Evolutionary conservation across 1,140 invertebrate species (phyloP).

Genomic region (Halesus radiatus): DNA sequence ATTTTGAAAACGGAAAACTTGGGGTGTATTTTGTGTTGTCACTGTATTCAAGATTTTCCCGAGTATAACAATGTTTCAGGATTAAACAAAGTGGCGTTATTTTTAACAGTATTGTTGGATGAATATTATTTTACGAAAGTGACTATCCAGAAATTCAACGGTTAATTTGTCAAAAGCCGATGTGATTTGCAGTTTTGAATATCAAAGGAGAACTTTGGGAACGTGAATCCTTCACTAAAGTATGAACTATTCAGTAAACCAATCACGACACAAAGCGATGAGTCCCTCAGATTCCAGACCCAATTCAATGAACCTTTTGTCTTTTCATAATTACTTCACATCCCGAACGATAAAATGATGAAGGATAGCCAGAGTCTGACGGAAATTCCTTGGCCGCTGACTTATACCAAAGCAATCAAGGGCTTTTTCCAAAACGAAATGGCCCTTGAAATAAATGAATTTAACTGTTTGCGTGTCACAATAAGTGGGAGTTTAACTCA

Average conservation of each 20-base stretch:
- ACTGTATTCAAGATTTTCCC: too few relatives aligned
- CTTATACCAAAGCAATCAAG: too few relatives aligned
- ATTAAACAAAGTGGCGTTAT: too few relatives aligned
- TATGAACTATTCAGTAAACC: conserved; percentile 17
- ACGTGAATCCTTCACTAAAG: conserved; percentile 24
- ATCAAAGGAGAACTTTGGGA: conserved; percentile 11
- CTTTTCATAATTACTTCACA: conserved; percentile 33
- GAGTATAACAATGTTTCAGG: too few relatives aligned
- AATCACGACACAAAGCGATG: conserved; percentile 15
- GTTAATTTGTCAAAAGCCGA: neutral
- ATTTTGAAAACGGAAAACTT: too few relatives aligned
- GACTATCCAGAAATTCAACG: neutral
- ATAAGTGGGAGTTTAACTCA: too few relatives aligned
- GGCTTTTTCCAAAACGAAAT: too few relatives aligned
- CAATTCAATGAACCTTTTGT: conserved; percentile 22
- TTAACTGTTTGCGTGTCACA: too few relatives aligned
- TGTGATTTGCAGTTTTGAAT: conserved; percentile 22
- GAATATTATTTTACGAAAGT: too few relatives aligned
- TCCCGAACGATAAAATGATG: conserved; percentile 26
- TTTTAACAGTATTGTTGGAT: too few relatives aligned
- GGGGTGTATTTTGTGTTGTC: too few relatives aligned
- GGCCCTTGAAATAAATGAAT: too few relatives aligned
- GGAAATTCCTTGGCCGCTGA: neutral
- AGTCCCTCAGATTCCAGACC: conserved; percentile 6
- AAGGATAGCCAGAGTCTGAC: neutral